Conservation (phyloP, 2,113 vertebrate species). For the Saccopteryx leptura region DNA sequence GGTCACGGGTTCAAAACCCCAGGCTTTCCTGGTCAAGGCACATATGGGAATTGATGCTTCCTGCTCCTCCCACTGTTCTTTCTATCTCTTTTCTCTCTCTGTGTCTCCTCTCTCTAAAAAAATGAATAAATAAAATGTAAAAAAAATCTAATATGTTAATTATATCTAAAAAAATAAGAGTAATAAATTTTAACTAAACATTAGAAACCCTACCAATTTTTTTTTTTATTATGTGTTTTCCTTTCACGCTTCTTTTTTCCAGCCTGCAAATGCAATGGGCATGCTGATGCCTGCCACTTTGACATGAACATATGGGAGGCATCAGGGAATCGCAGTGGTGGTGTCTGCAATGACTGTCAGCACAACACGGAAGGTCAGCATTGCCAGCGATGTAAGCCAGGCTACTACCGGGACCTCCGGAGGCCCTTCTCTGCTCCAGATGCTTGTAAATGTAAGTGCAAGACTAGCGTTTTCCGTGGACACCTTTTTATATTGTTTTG, state of each 20-base stretch:
- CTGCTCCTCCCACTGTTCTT: no score
- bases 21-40: no score
- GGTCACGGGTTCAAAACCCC: no score
- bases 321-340: constrained; percentile 95
- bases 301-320: constrained; percentile 93
- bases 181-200: background rate
- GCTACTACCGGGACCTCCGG: constrained; percentile 95
- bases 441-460: constrained; percentile 94
- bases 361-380: constrained; percentile 96
- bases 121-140: no score
- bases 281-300: constrained; percentile 95
- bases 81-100: no score
- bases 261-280: constrained; percentile 98
- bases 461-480: no score
- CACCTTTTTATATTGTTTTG: no score
- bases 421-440: constrained; percentile 91
- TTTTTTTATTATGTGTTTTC: constrained; percentile 42
- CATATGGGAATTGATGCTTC: no score
- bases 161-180: background rate
- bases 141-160: background rate
- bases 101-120: no score
- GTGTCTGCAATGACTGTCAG: constrained; percentile 94
- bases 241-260: constrained; percentile 57
- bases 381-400: constrained; percentile 94
- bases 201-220: background rate